Base-by-base conservation (phyloP, 1,140 invertebrate genomes). In the Bactericera cockerelli region DNA sequence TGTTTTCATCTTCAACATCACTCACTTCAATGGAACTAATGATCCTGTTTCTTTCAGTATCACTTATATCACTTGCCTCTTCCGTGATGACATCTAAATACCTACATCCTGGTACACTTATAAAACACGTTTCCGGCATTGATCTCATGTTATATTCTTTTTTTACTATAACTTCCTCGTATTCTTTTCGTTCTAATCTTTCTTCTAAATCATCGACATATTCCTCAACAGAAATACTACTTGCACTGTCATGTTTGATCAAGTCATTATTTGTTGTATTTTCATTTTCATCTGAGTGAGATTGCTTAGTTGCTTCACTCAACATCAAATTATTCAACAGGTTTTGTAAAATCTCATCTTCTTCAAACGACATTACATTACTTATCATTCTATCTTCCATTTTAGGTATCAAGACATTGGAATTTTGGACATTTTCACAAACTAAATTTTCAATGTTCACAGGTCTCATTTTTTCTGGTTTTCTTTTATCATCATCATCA, bases 21-120 rank as follows among this genome's bases (percentile, higher is more conserved):
- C 59, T 62, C 56, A 61, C 38, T 31, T 63, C 54, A 10, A 63
- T 62, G 21, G 36, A 14, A 1, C 57, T 49, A 28, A 59, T 64
- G 25, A 63, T 60, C 24, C 62, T 65, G 21, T 62, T 62, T 22
- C 59, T 55, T 31, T 62, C 63, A 19, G 39, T 56, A 24, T 67
- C 66, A 42, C 66, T 67, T 2, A 63, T 22, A 39, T 67, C 67
- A 42, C 65, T 66, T 8, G 49, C 63, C 56, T 69, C 67, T 59
- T 69, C 67, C 11, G 57, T 59, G n/a, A 69, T 69, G 6, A 68
- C 67, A 21, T 69, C 67, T 10, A 69, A 55, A 55, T 63, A 61
- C 3, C 65, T 57, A 33, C 59, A 26, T 19, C 61, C 22, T 16
- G 57, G 57, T n/a, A 63, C 21, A 22, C 55, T 57, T 55, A 64